phyloP scores from a whole-genome alignment of 2,797 vertebrate species.

The Myotis pilosus region DNA sequence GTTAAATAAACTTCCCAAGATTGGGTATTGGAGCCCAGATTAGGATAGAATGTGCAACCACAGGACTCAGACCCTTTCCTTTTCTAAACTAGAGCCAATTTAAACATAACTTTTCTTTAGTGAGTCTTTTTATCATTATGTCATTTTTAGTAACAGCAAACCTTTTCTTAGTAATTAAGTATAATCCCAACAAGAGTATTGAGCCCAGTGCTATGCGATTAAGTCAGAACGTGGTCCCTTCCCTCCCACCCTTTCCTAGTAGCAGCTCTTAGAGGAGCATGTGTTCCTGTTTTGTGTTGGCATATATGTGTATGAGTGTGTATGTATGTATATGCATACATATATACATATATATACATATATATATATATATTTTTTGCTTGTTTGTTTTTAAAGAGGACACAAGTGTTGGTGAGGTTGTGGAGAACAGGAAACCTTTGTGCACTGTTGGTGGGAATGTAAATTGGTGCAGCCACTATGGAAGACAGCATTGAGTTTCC shows the following conservation, averaged over 20 bases:
- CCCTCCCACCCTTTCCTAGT: not conserved
- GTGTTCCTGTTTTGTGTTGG: not conserved
- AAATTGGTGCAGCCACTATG: not conserved
- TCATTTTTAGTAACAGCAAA: not conserved
- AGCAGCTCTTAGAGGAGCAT: not conserved
- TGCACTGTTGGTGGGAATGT: not conserved
- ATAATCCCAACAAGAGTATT: not conserved
- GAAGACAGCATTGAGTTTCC: not conserved
- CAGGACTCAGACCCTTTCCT: not conserved
- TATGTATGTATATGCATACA: no score
- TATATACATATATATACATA: no score
- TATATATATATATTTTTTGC: no score
- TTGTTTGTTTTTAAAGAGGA: not conserved
- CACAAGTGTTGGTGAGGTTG: not conserved
- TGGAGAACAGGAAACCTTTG: not conserved
- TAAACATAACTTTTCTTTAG: not conserved
- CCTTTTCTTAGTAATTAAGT: not conserved
- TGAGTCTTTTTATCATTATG: not conserved
- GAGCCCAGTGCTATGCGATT: not conserved
- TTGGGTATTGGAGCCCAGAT: not conserved
- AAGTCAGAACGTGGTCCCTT: not conserved
- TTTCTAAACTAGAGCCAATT: not conserved
- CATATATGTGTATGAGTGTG: accelerated
- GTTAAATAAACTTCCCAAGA: not conserved
- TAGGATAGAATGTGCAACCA: not conserved